Conservation (phyloP, 92 coral and sea anemone genomes). For the Pocillopora meandrina region DNA sequence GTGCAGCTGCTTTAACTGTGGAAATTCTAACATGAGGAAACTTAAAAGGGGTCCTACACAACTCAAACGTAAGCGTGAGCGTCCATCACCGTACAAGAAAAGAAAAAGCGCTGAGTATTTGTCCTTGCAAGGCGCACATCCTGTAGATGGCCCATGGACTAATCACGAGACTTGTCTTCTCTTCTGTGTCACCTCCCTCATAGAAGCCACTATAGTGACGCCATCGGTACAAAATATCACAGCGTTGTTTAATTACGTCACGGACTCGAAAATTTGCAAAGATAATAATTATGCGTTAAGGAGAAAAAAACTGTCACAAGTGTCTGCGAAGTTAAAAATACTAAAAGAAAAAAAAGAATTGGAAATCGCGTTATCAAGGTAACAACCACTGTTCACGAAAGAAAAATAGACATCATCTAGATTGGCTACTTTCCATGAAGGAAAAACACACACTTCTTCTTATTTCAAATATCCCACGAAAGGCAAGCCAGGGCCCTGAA, state of each 20-base stretch:
- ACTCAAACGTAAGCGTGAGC: background rate
- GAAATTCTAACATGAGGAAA: no score
- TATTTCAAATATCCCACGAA: no score
- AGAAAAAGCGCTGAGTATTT: background rate
- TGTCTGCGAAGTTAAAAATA: background rate
- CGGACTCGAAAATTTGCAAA: background rate
- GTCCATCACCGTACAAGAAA: background rate
- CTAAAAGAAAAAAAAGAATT: background rate
- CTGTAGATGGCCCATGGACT: background rate
- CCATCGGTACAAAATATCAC: background rate
- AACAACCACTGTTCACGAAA: no score
- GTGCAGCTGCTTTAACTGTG: no score
- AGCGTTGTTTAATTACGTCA: background rate
- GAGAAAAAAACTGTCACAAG: background rate
- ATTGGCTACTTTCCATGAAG: no score
- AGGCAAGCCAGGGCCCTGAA: no score
- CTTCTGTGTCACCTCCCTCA: background rate
- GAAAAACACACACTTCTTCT: no score
- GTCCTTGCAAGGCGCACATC: background rate
- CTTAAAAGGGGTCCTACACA: no score
- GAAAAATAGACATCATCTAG: no score
- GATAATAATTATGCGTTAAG: background rate
- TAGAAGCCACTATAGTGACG: background rate
- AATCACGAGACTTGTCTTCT: constrained; percentile 3
- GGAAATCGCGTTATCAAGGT: no score